phyloP scores from a whole-genome alignment of 2,113 vertebrate genomes.

The Lagopus leucura region DNA sequence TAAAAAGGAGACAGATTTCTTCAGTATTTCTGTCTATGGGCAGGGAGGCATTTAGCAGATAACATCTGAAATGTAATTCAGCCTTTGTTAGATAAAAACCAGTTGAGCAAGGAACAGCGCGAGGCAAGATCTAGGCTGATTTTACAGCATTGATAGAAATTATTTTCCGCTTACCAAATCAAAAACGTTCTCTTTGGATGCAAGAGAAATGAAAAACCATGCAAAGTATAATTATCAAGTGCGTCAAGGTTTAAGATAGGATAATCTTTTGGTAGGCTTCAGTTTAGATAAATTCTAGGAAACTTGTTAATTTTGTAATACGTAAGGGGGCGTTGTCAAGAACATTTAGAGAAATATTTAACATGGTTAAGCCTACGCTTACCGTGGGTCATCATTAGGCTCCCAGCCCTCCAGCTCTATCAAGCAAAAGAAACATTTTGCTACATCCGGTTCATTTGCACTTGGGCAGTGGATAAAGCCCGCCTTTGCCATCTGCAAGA shows the following conservation, averaged over 20 bases:
- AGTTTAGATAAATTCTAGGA: background rate
- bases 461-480: slow-evolving; percentile 82
- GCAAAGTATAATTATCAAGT: background rate
- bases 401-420: slow-evolving; percentile 85
- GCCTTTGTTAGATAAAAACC: background rate
- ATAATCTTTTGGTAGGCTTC: background rate
- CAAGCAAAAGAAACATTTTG: slow-evolving; percentile 86
- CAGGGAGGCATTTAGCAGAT: background rate
- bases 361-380: background rate
- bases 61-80: background rate
- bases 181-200: background rate
- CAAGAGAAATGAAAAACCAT: background rate
- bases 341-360: background rate
- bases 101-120: background rate
- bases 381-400: slow-evolving; percentile 82
- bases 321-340: background rate
- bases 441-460: slow-evolving; percentile 78
- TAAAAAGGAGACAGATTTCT: background rate
- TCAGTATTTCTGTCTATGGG: background rate
- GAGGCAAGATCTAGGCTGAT: background rate
- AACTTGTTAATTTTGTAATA: background rate
- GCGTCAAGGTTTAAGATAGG: background rate
- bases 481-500: slow-evolving; percentile 82
- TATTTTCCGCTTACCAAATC: background rate
- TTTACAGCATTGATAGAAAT: background rate